These are phyloP conservation scores for Orcinus orca DNA, from an alignment of 2,113 vertebrate species.

Conservation along the genomic window DNA sequence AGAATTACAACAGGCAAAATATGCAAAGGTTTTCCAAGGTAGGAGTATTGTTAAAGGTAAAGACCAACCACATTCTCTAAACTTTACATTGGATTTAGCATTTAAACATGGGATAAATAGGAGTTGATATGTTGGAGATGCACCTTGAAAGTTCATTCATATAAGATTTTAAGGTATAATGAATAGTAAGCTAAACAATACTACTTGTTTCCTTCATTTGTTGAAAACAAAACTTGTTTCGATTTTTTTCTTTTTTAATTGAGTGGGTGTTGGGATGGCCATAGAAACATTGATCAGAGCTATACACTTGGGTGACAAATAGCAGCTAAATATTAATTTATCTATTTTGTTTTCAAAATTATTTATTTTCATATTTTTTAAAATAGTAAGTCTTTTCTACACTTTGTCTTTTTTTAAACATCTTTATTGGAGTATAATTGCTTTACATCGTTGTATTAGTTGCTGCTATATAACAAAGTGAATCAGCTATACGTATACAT, in stretches of 20 bases:
- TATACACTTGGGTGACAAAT: background rate
- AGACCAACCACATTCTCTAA: background rate
- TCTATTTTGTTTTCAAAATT: background rate
- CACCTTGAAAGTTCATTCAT: background rate
- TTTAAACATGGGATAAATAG: background rate
- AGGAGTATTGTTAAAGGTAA: background rate
- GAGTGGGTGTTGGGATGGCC: background rate
- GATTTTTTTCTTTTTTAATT: background rate
- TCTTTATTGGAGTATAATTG: too few species aligned
- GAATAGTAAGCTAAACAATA: background rate
- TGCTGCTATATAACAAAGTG: too few species aligned
- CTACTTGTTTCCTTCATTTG: background rate
- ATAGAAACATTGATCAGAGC: background rate
- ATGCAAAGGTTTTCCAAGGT: background rate
- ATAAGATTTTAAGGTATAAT: background rate
- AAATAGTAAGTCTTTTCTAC: background rate
- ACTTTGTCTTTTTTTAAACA: background rate
- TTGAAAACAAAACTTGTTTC: background rate
- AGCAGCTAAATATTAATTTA: background rate
- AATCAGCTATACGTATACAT: too few species aligned
- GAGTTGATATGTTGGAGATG: background rate
- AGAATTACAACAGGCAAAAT: background rate
- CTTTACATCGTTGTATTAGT: too few species aligned
- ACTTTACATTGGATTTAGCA: background rate
- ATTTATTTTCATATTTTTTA: background rate